Base-by-base conservation (phyloP, 2,797 vertebrate species). In the Salarias fasciatus region DNA sequence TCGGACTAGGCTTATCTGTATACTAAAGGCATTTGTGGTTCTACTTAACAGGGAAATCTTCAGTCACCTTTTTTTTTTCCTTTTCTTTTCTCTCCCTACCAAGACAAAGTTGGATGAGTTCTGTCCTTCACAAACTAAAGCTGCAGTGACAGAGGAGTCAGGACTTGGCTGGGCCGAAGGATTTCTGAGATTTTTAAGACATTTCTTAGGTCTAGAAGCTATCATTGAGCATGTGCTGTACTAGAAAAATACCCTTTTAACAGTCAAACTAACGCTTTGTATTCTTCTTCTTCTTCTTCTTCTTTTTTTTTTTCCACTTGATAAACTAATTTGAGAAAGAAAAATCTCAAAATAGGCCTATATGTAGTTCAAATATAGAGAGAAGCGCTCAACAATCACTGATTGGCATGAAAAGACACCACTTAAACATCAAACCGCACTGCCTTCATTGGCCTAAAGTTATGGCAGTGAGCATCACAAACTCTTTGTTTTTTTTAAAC, bases 21-120 rank as follows among this genome's bases (percentile, higher is more conserved):
- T 93, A 94, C 94, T 88, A 94, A 95, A 98, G 97, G 97, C 97
- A 98, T 95, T 95, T 94, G 94, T 95, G 97, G 96, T 95, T 95
- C 95, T 87, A 93, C 95, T 95, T 95, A 94, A 91, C 85, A 87
- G 93, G 92, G 77, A 94, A 94, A 90, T 78, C 86, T 90, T 94
- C 88, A 83, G 69, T 86, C 91, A 88, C 79, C 89, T 90, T 91
- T 47, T 60, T 91, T 47, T 60, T 54, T 18, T 24, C 24, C 18
- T 24, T 24, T 24, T 24, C n/a, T n/a, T n/a, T 76, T 62, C 89
- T 86, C 60, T 3, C 18, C 18, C 64, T 78, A 72, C 59, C 76
- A 61, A 67, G 24, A 75, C 93, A 89, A 83, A 83, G 90, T 88
- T 93, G 92, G 18, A 24, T 24, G 75, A 91, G 89, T 93, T 93